A percentile compares a stretch with the other conserved stretches of the same genome.
These are phyloP conservation scores for Scomber japonicus DNA, from an alignment of 2,113 vertebrate species.

Conservation along the genomic window DNA sequence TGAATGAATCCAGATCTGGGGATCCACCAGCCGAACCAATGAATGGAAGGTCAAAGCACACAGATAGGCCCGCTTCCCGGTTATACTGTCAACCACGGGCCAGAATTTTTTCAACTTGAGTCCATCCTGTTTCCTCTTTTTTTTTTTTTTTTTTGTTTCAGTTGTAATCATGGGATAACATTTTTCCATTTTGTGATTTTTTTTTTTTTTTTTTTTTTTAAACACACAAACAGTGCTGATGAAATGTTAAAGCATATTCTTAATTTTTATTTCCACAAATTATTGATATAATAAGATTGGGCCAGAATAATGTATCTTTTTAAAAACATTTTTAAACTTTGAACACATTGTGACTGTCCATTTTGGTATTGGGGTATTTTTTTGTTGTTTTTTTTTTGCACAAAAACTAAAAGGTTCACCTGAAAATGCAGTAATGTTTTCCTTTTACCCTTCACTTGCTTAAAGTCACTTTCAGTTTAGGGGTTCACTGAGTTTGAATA, in stretches of 20 bases:
- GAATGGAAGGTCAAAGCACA: conserved; percentile 87
- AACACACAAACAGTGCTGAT: conserved; percentile 67
- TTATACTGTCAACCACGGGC: conserved; percentile 79
- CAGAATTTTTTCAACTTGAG: conserved; percentile 73
- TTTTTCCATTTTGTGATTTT: conserved; percentile 70
- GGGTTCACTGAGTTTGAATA: conserved; percentile 78
- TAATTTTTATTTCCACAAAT: conserved; percentile 70
- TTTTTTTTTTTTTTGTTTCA: conserved; percentile 24
- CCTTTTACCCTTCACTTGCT: conserved; percentile 67
- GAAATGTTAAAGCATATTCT: conserved; percentile 65
- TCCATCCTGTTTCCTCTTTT: conserved; percentile 69
- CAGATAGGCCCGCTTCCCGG: conserved; percentile 79
- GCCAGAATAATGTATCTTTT: conserved; percentile 64
- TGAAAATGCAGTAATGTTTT: conserved; percentile 81
- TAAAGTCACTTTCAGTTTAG: conserved; percentile 80
- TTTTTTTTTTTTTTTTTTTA: conserved; percentile 62
- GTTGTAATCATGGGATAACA: conserved; percentile 77
- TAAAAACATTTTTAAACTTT: conserved; percentile 54
- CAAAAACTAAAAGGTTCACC: conserved; percentile 73
- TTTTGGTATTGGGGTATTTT: conserved; percentile 59
- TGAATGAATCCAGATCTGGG: conserved; percentile 81
- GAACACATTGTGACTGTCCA: conserved; percentile 61
- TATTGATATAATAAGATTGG: conserved; percentile 66
- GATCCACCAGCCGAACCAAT: conserved; percentile 86
- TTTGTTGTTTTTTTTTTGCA: conserved; percentile 54